Base-by-base conservation (phyloP, 2,113 vertebrate species). In the Pachypanchax playfairii region DNA sequence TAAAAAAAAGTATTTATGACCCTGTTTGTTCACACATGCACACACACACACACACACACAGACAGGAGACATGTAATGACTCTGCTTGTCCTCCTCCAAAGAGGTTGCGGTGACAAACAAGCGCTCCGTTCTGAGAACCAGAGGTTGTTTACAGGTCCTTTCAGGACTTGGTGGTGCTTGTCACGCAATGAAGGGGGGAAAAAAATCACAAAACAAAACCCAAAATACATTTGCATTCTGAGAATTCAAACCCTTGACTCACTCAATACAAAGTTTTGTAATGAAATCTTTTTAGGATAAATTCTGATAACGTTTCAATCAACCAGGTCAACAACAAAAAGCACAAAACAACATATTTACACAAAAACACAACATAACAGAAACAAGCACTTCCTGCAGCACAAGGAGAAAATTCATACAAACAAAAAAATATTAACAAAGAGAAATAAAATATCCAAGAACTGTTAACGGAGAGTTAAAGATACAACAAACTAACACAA, bases 1-100 rank as follows among this genome's bases (percentile, higher is more conserved):
- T 53, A 48, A 63, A 69, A 64, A 47, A 39, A 61, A 63, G 25
- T 17, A 70, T 78, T 77, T 78, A 76, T 44, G 57, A 70, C 57
- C 28, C 35, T 36, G 56, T 53, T 21, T 38, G 35, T 55, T 11
- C 14, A 13, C 8, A 17, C 1, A 4, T 5, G 53, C 33, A 39
- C 15, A 50, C 13, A 67, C 0, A 53, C 29, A 6, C 29, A 35
- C 2, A 2, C 12, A 57, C 35, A 41, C 17, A 51, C 13, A 67
- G 1, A 54, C 36, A 62, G n/a, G 48, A 70, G 36, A 67, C n/a
- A 13, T 24, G 65, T 26, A 65, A 33, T 24, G 36, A 47, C 48
- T 51, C n/a, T 9, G 10, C 51, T 56, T 44, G 21, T 65, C 66
- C 56, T 55, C 24, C 41, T 48, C 39, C 4, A 14, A 46, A 48